Evolutionary conservation across 2,113 vertebrate genomes (phyloP), one percentile per base, ranked within the genome.

Genomic region (Oncorhynchus kisutch): DNA sequence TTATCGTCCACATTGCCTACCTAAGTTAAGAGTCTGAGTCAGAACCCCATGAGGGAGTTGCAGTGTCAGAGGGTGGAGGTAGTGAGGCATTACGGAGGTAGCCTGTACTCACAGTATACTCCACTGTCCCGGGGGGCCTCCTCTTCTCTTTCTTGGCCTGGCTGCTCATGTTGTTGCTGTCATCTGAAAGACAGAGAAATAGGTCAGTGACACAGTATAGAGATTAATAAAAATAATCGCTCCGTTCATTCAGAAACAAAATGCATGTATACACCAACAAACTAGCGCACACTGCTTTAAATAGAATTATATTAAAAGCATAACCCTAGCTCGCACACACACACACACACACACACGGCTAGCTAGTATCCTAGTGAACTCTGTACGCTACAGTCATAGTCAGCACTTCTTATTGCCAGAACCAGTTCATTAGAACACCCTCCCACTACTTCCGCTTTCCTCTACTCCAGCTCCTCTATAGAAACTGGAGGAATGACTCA

Each of bases 61-160:
- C 2, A 45, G 39, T 13, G 27, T 5, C 16, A 27, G 54, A 25
- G 54, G 29, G 14, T 49, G 31, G 24, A 27, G 11, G 67, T 25
- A 25, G 31, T 45, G 39, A 45, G 39, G 39, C 39, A 45, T 45
- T 2, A 45, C 67, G 1, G 31, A 8, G 13, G 8, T 1, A 29
- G 11, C 48, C 1, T 22, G 49, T 88, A 90, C 92, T 93, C 79
- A 94, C 93, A 1, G 80, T 85, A 62, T 91, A 92, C 69, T 93
- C 92, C 74, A 91, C 88, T 0, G 93, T 94, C 8, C 92, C 93
- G 0, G 93, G 90, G 1, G 93, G 93, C 39, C 76, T 89, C 77
- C 71, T 88, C 82, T 88, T 94, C 83, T 92, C 91, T 84, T 74
- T 90, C 79, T 91, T 94, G 12, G 71, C 22, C 70, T 82, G 88